Percentiles rank a stretch among this genome's conserved stretches.
These are phyloP conservation scores for Rhagonycha fulva DNA, from an alignment of 2,888 invertebrate genomes.

Conservation along the genomic window DNA sequence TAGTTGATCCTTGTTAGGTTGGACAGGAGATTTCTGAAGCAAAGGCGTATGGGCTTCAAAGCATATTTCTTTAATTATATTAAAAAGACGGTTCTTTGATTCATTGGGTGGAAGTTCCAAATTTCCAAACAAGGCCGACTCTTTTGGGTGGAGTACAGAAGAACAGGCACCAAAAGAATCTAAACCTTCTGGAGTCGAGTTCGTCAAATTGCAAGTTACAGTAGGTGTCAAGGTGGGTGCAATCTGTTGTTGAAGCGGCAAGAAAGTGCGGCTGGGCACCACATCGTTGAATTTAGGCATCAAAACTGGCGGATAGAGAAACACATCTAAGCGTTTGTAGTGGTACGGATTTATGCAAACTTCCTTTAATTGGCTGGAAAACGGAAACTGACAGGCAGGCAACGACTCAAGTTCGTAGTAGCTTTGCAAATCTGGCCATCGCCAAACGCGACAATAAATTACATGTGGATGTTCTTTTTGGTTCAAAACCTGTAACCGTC, in stretches of 20 bases:
- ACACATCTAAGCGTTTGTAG: conserved; percentile 96
- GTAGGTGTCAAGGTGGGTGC: conserved; percentile 96
- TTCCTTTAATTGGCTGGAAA: conserved; percentile 96
- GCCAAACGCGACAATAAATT: conserved; percentile 98
- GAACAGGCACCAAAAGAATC: conserved; percentile 47
- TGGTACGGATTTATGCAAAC: conserved; percentile 99
- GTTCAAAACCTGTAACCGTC: conserved; percentile 95
- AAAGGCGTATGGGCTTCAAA: conserved; percentile 55
- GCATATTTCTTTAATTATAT: conserved; percentile 79
- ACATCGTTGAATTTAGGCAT: conserved; percentile 98
- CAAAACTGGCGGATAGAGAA: conserved; percentile 94
- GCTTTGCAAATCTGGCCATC: conserved; percentile 98
- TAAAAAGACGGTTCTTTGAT: conserved; percentile 95
- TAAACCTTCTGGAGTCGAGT: conserved; percentile 62
- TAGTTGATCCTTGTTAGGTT: conserved; percentile 89
- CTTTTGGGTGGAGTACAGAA: too few relatives aligned
- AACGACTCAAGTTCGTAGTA: conserved; percentile 97
- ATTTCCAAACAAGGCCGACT: conserved; percentile 47
- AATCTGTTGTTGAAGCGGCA: conserved; percentile 84
- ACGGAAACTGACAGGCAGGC: conserved; percentile 94
- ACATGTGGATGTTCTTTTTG: conserved; percentile 98
- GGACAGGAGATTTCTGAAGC: conserved; percentile 55
- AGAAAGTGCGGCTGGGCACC: conserved; percentile 84
- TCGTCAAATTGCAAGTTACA: conserved; percentile 83
- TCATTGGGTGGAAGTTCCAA: conserved; percentile 74